Base-by-base conservation (phyloP, 2,113 vertebrate genomes). In the Podarcis raffonei region DNA sequence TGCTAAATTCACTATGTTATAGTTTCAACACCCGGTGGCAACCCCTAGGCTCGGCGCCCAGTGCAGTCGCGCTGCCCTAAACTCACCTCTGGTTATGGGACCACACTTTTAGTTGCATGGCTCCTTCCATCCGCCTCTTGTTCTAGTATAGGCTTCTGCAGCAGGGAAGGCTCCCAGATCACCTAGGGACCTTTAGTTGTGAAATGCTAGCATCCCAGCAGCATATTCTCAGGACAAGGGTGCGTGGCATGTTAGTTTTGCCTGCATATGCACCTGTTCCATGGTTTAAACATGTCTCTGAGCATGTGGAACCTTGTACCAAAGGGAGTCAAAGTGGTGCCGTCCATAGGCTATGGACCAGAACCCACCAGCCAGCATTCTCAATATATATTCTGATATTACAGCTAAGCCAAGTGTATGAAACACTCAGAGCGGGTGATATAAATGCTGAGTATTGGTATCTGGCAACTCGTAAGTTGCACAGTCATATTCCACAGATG, bases 211-310 rank as follows among this genome's bases (percentile, higher is more conserved):
- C 7, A 25, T 27, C 66, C 66, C 66, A 23, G 7, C 82, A 71
- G 20, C 12, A 35, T 7, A 32, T n/a, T 72, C 42, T 32, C 48
- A 53, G 22, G 57, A 37, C 35, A 39, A 18, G 65, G 62, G 30
- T 68, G 35, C 81, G 12, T 66, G 23, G 12, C 25, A 37, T 27
- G 23, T 13, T 83, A 25, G 39, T 68, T 37, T 27, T 62, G 25
- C 5, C 16, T 8, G 1, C 13, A 16, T 23, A 18, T 25, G 16
- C 25, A n/a, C 82, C 82, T 89, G 91, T 91, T 82, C 86, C 87
- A 86, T 87, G 84, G 88, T 80, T 83, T 90, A 92, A 90, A 92
- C 20, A 4, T 90, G 90, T 90, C 94, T 5, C 8, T 57, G 48
- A 72, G 68, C 16, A 3, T 35, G 23, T 72, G 42, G 30, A 32